phyloP scores from a whole-genome alignment of 2,797 vertebrate genomes.

The Lophotriccus pileatus region DNA sequence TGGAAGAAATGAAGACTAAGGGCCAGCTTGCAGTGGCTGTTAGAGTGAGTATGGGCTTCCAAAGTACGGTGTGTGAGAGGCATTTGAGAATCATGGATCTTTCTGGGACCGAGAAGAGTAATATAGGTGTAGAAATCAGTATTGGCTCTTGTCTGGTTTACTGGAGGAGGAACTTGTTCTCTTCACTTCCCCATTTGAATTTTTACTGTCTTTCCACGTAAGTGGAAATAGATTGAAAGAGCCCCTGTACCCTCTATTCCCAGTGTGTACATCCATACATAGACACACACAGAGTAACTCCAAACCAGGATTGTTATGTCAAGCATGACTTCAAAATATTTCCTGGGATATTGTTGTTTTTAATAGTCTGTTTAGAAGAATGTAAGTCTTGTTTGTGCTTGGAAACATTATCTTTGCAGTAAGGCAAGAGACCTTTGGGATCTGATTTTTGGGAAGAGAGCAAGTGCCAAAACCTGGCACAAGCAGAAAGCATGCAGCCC shows the following conservation, averaged over 20 bases:
- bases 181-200: neutral
- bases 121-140: neutral
- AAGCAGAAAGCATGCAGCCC: neutral
- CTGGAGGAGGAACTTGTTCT: neutral
- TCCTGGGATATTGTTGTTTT: neutral
- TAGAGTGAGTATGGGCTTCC: neutral
- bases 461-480: neutral
- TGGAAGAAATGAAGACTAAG: neutral
- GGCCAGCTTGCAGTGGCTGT: neutral
- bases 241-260: neutral
- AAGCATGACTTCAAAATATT: neutral
- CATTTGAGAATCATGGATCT: neutral
- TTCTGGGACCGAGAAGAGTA: neutral
- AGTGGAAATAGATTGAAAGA: neutral
- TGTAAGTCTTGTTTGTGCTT: neutral
- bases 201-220: neutral
- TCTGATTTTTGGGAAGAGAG: neutral
- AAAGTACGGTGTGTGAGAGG: neutral
- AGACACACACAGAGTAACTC: neutral
- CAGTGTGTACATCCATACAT: neutral
- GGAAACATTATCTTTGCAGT: neutral
- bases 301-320: neutral
- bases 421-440: neutral
- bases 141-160: neutral
- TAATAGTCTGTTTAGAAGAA: neutral